Evolutionary conservation across 1,140 invertebrate genomes (phyloP).

Genomic region (Rhopalosiphum maidis): DNA sequence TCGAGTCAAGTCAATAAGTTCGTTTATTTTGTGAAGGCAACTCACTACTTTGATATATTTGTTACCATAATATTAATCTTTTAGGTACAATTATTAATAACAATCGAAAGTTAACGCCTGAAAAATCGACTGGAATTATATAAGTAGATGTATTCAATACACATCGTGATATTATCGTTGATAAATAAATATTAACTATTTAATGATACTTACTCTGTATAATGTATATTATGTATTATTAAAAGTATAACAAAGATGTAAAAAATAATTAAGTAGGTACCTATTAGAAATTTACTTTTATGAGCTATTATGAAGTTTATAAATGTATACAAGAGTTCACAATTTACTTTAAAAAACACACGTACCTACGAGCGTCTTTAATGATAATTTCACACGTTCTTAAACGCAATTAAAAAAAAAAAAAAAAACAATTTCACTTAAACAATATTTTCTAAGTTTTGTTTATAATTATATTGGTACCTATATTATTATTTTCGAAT

Average conservation of each 20-base stretch:
- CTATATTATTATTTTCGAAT: neutral
- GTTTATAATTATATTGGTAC: neutral
- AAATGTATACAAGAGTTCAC: too few species aligned
- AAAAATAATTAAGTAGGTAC: neutral
- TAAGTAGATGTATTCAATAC: neutral
- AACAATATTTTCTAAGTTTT: neutral
- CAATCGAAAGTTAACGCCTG: neutral
- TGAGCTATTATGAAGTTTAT: too few species aligned
- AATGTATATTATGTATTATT: too few species aligned
- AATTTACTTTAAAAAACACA: neutral
- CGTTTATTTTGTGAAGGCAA: neutral
- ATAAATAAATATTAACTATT: neutral
- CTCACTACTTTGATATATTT: neutral
- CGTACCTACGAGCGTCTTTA: neutral
- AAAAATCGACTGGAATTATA: neutral
- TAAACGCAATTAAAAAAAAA: neutral
- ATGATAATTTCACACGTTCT: neutral
- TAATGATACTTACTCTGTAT: neutral
- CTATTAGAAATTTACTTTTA: neutral
- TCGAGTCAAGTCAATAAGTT: neutral
- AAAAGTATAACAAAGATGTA: neutral
- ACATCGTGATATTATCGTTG: too few species aligned
- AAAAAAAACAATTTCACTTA: neutral
- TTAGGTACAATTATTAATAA: neutral
- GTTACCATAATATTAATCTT: neutral